A percentile compares a stretch with the other conserved stretches of the same genome.
phyloP scores from a whole-genome alignment of 2,113 vertebrate genomes.

The Perognathus longimembris region DNA sequence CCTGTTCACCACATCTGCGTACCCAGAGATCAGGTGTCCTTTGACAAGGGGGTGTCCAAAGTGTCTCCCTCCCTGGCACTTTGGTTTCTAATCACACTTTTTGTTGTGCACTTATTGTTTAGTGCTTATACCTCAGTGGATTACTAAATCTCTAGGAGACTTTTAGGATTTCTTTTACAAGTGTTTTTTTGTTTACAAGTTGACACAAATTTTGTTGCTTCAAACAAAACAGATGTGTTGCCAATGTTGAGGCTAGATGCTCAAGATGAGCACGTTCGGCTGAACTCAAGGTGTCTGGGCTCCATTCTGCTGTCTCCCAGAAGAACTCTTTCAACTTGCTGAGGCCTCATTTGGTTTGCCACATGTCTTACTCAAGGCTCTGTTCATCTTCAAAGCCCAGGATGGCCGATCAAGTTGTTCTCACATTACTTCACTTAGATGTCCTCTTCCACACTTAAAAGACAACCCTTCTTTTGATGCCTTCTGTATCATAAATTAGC shows the following conservation, averaged over 20 bases:
- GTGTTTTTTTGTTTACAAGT: neutral
- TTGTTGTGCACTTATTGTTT: neutral
- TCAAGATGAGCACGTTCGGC: neutral
- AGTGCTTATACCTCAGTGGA: neutral
- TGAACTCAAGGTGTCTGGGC: neutral
- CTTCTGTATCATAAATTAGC: neutral
- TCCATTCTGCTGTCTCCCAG: neutral
- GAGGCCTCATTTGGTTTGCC: no score
- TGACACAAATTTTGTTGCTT: neutral
- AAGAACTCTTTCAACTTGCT: neutral
- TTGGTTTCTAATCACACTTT: neutral
- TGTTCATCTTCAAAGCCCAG: neutral
- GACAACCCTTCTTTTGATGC: neutral
- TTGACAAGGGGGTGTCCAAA: rapidly evolving
- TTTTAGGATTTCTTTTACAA: neutral
- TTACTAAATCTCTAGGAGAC: neutral
- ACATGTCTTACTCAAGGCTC: neutral
- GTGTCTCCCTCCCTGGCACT: neutral
- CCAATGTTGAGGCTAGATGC: neutral
- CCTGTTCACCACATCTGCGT: neutral
- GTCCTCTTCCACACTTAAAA: neutral
- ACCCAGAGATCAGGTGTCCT: no score
- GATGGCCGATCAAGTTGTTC: neutral
- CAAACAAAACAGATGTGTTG: neutral
- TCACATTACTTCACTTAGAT: neutral